Evolutionary conservation across 2,113 vertebrate species (phyloP).

Genomic region (Cheirogaleus medius): DNA sequence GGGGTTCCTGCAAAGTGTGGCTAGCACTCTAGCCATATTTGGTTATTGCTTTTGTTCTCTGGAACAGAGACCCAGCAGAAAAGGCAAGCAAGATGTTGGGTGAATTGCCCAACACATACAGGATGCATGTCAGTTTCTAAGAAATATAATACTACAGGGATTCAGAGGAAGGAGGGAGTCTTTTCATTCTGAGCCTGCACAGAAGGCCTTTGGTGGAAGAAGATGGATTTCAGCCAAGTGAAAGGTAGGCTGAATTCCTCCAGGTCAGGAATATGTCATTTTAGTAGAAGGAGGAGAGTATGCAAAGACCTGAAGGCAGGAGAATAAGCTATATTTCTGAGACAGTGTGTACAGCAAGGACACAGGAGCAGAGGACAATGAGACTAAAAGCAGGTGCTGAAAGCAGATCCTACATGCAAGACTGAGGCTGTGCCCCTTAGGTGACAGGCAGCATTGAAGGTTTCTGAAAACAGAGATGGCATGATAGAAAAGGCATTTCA

Average conservation of each 20-base stretch:
- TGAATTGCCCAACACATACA: neutral
- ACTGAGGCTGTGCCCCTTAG: accelerated
- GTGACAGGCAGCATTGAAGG: neutral
- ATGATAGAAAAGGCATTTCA: neutral
- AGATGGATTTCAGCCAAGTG: neutral
- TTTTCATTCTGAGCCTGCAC: neutral
- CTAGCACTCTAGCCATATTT: neutral
- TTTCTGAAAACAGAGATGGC: neutral
- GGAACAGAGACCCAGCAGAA: neutral
- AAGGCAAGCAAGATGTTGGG: neutral
- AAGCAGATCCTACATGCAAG: neutral
- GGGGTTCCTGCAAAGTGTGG: no score
- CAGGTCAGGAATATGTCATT: neutral
- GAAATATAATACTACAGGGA: neutral
- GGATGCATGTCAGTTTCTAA: neutral
- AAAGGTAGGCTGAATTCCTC: neutral
- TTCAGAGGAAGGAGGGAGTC: neutral
- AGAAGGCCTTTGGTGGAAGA: neutral
- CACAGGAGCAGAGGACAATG: neutral
- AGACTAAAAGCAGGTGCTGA: neutral
- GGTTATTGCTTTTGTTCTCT: neutral
- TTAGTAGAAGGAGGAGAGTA: neutral
- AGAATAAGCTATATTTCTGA: neutral
- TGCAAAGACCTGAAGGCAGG: neutral
- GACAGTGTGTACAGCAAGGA: neutral